phyloP scores from a whole-genome alignment of 2,113 vertebrate species.

The Phasianus colchicus region DNA sequence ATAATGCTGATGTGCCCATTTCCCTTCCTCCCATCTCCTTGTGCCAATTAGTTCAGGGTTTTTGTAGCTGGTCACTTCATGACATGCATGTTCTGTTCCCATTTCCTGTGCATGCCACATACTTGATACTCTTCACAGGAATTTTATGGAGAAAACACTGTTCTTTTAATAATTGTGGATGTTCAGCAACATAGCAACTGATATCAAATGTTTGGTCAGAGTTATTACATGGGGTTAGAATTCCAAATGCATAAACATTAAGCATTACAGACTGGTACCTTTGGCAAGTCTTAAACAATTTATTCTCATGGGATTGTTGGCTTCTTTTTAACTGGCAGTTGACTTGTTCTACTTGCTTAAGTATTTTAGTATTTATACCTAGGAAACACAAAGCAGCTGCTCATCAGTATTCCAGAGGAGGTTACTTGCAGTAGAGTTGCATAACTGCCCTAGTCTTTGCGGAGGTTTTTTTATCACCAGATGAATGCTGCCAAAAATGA shows the following conservation, averaged over 20 bases:
- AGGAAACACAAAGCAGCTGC: slow-evolving; percentile 62
- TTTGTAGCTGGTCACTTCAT: background rate
- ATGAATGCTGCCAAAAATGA: background rate
- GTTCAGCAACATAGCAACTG: background rate
- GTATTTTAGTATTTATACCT: slow-evolving; percentile 54
- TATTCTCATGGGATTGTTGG: slow-evolving; percentile 32
- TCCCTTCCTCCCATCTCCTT: background rate
- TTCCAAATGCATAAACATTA: slow-evolving; percentile 12
- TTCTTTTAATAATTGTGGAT: background rate
- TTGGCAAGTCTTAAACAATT: slow-evolving; percentile 8
- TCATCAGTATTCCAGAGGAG: slow-evolving; percentile 87
- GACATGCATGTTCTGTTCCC: background rate
- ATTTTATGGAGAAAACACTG: background rate
- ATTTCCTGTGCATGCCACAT: background rate
- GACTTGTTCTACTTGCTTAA: slow-evolving; percentile 50
- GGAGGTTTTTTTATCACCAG: background rate
- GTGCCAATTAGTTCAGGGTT: background rate
- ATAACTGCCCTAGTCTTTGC: slow-evolving; percentile 86
- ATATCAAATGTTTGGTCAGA: background rate
- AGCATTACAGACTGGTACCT: background rate
- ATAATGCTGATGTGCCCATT: background rate
- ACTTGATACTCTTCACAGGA: background rate
- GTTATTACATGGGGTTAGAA: background rate
- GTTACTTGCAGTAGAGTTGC: slow-evolving; percentile 86
- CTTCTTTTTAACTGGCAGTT: slow-evolving; percentile 42